Percentiles rank a stretch among this genome's conserved stretches.
Evolutionary conservation across 1,140 invertebrate genomes (phyloP).

Genomic region (Caenorhabditis inopinata): DNA sequence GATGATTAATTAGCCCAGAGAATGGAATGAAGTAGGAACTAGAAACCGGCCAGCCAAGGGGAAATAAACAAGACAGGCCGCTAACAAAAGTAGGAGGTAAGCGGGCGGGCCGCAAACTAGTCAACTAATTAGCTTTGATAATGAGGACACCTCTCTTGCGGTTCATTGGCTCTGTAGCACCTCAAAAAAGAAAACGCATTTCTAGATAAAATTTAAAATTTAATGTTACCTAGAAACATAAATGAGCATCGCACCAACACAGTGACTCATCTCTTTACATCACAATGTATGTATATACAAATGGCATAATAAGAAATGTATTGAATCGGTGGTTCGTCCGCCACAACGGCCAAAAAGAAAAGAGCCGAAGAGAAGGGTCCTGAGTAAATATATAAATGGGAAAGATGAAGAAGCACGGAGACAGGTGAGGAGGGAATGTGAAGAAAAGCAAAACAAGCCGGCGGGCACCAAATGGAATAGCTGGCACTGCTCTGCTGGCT

Average conservation of each 20-base stretch:
- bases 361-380: conserved; percentile 9
- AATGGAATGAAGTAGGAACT: too few relatives aligned
- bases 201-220: too few relatives aligned
- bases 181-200: background rate
- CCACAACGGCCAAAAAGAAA: too few relatives aligned
- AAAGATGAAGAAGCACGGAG: background rate
- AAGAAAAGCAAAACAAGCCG: conserved; percentile 8
- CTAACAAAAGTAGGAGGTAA: background rate
- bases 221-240: too few relatives aligned
- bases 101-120: background rate
- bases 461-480: background rate
- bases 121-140: conserved; percentile 17
- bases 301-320: too few relatives aligned
- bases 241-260: too few relatives aligned
- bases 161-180: background rate
- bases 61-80: background rate
- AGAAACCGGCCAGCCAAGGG: background rate
- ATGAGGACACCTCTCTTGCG: conserved; percentile 7
- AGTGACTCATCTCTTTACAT: too few relatives aligned
- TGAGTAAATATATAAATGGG: conserved; percentile 11
- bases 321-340: too few relatives aligned
- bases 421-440: background rate
- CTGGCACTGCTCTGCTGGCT: too few relatives aligned
- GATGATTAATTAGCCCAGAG: too few relatives aligned
- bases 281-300: too few relatives aligned